Percentiles rank a stretch among this genome's conserved stretches.
Evolutionary conservation across 2,113 vertebrate species (phyloP).

Genomic region (Diadophis punctatus): DNA sequence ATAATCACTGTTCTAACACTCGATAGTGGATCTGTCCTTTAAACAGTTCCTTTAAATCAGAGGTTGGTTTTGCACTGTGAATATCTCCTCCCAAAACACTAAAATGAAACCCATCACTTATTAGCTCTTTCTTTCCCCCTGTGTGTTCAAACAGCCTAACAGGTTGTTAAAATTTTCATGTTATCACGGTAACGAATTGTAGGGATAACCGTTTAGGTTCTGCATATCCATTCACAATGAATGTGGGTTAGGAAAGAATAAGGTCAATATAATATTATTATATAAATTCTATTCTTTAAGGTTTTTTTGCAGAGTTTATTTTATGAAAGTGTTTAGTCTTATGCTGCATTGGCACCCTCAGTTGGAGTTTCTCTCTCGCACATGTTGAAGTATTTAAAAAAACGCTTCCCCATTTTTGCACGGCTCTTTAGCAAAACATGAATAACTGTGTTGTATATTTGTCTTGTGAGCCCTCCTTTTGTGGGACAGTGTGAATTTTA

Average conservation of each 20-base stretch:
- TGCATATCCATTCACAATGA: not conserved
- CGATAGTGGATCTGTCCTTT: constrained; percentile 11
- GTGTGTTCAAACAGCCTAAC: constrained; percentile 8
- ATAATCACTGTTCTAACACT: constrained; percentile 23
- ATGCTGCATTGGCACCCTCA: not conserved
- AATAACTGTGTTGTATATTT: not conserved
- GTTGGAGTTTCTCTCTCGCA: constrained; percentile 22
- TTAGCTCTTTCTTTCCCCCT: not conserved
- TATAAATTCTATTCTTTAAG: constrained; percentile 55
- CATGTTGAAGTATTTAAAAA: constrained; percentile 3
- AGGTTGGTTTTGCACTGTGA: not conserved
- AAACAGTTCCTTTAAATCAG: not conserved
- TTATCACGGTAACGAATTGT: not conserved
- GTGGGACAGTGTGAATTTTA: not conserved
- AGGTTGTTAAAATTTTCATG: constrained; percentile 11
- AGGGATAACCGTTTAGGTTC: constrained; percentile 28
- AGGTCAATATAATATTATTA: constrained; percentile 20
- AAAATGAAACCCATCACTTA: not conserved
- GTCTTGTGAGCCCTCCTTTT: not conserved
- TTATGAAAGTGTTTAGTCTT: not conserved
- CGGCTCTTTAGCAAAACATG: constrained; percentile 27
- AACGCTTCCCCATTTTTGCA: constrained; percentile 9
- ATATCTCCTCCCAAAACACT: not conserved
- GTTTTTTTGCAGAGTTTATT: not conserved
- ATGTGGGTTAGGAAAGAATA: not conserved